These are phyloP conservation scores for Apis cerana DNA, from an alignment of 1,140 invertebrate genomes.

Conservation along the genomic window DNA sequence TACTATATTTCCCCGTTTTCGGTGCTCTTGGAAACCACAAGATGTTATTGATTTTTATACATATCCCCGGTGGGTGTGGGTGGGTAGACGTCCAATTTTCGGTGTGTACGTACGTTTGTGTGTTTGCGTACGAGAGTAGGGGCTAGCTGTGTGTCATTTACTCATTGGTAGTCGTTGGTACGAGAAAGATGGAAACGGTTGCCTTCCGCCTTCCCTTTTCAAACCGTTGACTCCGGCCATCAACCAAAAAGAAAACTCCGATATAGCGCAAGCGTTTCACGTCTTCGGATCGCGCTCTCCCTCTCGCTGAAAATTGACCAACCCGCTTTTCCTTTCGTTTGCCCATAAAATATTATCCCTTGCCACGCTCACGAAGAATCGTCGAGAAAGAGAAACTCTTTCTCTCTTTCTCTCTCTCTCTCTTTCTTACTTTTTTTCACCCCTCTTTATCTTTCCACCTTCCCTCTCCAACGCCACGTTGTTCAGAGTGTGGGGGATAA, in stretches of 20 bases:
- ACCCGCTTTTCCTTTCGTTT: slow-evolving; percentile 63
- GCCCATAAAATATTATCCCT: slow-evolving; percentile 48
- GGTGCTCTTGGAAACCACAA: slow-evolving; percentile 75
- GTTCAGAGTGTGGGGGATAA: not conserved
- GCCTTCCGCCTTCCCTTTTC: slow-evolving; percentile 64
- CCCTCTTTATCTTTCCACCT: not conserved
- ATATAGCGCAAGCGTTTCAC: slow-evolving; percentile 64
- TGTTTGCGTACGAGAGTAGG: slow-evolving; percentile 66
- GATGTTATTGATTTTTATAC: slow-evolving; percentile 82
- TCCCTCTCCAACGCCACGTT: no score
- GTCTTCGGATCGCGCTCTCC: slow-evolving; percentile 46
- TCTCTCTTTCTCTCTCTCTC: no score
- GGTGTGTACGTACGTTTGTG: slow-evolving; percentile 45
- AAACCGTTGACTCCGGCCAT: slow-evolving; percentile 61
- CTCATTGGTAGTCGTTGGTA: slow-evolving; percentile 63
- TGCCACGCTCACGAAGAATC: slow-evolving; percentile 15
- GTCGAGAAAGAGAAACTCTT: slow-evolving; percentile 9
- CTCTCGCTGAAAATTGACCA: slow-evolving; percentile 59
- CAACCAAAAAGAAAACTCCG: slow-evolving; percentile 61
- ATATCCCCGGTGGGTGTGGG: slow-evolving; percentile 55
- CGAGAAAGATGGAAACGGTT: slow-evolving; percentile 48
- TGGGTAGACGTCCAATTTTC: slow-evolving; percentile 56
- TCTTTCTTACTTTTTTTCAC: not conserved
- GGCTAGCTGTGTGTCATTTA: slow-evolving; percentile 69
- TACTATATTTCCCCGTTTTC: slow-evolving; percentile 65